Conservation (phyloP, 2,797 vertebrate genomes). For the Discoglossus pictus region DNA sequence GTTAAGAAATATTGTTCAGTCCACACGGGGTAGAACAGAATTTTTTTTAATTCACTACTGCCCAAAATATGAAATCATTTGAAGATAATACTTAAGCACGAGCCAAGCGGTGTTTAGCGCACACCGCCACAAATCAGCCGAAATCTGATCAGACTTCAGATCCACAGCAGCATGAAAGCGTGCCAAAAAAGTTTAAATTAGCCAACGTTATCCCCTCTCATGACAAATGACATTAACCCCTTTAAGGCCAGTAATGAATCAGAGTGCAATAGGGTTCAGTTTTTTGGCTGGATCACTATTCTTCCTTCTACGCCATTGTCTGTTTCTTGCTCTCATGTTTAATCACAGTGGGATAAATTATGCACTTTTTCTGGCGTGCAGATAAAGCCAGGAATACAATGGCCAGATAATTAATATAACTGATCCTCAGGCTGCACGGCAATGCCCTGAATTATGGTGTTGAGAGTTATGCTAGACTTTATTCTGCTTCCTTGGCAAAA, state of each 20-base stretch:
- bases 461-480: conserved; percentile 14
- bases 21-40: conserved; percentile 20
- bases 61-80: conserved; percentile 25
- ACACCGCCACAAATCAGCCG: conserved; percentile 34
- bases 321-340: conserved; percentile 18
- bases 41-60: conserved; percentile 27
- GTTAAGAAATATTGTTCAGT: conserved; percentile 4
- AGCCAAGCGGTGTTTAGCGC: conserved; percentile 32
- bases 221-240: conserved; percentile 24
- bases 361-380: conserved; percentile 25
- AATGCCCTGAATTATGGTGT: conserved; percentile 28
- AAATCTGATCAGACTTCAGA: conserved; percentile 26
- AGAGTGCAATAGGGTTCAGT: not conserved
- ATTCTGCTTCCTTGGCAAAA: conserved; percentile 13
- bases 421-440: conserved; percentile 27
- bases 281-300: too few species aligned
- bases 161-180: conserved; percentile 17
- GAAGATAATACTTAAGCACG: conserved; percentile 34
- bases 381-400: conserved; percentile 25
- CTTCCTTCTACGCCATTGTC: too few species aligned
- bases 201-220: not conserved
- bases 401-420: conserved; percentile 32
- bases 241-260: not conserved
- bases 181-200: conserved; percentile 32
- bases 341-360: conserved; percentile 25